Percentiles rank a stretch among this genome's conserved stretches.
phyloP scores from a whole-genome alignment of 2,797 vertebrate genomes.

The Moxostoma hubbsi region DNA sequence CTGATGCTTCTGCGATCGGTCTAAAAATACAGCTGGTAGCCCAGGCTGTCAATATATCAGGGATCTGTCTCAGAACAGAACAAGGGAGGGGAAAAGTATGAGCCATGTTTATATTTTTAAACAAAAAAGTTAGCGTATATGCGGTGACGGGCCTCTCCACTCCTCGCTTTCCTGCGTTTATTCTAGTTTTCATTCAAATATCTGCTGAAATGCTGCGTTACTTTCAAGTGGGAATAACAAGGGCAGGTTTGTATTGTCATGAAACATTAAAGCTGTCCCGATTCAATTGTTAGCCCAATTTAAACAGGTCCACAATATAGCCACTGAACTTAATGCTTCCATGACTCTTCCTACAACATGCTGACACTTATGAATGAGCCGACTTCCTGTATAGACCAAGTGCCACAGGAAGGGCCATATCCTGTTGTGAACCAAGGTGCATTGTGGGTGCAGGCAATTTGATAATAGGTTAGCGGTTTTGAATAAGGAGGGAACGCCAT shows the following conservation, averaged over 20 bases:
- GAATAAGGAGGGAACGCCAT: neutral
- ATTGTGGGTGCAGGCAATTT: constrained; percentile 22
- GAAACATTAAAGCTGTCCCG: constrained; percentile 31
- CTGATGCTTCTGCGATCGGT: constrained; percentile 52
- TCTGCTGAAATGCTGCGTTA: constrained; percentile 22
- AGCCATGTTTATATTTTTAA: constrained; percentile 36
- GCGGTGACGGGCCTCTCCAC: neutral
- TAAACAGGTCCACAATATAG: neutral
- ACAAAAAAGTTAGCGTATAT: constrained; percentile 22
- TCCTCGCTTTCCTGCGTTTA: constrained; percentile 50
- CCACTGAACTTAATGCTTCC: constrained; percentile 12
- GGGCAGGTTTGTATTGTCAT: constrained; percentile 44
- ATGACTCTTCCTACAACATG: neutral
- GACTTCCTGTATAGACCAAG: constrained; percentile 37
- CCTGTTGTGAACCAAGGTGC: constrained; percentile 13
- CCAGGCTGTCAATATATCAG: constrained; percentile 36
- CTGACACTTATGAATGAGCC: constrained; percentile 10
- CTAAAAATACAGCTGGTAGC: constrained; percentile 49
- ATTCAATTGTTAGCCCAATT: neutral
- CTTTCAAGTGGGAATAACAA: constrained; percentile 42
- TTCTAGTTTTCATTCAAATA: constrained; percentile 35
- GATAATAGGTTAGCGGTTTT: constrained; percentile 12
- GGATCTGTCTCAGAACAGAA: constrained; percentile 6
- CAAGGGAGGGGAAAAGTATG: constrained; percentile 7
- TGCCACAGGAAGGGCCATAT: constrained; percentile 23